Conservation (phyloP, 1,140 invertebrate species). For the Atta texana region DNA sequence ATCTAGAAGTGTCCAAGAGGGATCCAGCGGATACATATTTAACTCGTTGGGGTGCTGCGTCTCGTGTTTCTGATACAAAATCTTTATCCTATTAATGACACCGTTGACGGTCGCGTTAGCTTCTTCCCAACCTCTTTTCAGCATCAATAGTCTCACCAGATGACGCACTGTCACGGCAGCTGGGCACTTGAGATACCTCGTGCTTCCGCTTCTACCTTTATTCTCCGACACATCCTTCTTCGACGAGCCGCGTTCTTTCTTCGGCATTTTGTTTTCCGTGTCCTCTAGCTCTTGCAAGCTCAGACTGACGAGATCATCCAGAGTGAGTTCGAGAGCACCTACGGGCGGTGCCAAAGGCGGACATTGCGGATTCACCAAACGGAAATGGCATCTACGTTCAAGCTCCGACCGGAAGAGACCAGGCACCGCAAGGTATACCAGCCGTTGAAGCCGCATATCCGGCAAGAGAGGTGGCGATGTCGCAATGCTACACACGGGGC, state of each 20-base stretch:
- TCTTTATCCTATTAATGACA: conserved; percentile 79
- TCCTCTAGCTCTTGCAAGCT: conserved; percentile 78
- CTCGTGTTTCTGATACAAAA: conserved; percentile 74
- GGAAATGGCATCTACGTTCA: conserved; percentile 81
- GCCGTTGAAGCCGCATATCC: conserved; percentile 90
- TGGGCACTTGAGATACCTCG: conserved; percentile 82
- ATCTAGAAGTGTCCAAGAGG: conserved; percentile 82
- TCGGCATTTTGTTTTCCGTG: conserved; percentile 29
- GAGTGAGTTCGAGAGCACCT: conserved; percentile 79
- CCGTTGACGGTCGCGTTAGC: conserved; percentile 54
- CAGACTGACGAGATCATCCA: conserved; percentile 82
- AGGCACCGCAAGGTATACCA: conserved; percentile 93
- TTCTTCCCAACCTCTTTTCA: conserved; percentile 83
- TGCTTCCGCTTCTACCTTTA: conserved; percentile 14
- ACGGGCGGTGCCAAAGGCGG: conserved; percentile 72
- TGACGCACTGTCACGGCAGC: conserved; percentile 83
- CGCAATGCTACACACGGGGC: conserved; percentile 81
- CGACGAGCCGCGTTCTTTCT: conserved; percentile 8
- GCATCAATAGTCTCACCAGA: conserved; percentile 80
- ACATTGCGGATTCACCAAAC: conserved; percentile 80
- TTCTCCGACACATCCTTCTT: neutral
- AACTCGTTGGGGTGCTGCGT: neutral
- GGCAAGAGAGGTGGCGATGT: conserved; percentile 87
- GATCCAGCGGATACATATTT: conserved; percentile 73
- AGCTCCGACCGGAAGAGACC: conserved; percentile 87